Evolutionary conservation across 2,888 invertebrate genomes (phyloP), one percentile per base, ranked within the genome.

Genomic region (Cotesia congregata): DNA sequence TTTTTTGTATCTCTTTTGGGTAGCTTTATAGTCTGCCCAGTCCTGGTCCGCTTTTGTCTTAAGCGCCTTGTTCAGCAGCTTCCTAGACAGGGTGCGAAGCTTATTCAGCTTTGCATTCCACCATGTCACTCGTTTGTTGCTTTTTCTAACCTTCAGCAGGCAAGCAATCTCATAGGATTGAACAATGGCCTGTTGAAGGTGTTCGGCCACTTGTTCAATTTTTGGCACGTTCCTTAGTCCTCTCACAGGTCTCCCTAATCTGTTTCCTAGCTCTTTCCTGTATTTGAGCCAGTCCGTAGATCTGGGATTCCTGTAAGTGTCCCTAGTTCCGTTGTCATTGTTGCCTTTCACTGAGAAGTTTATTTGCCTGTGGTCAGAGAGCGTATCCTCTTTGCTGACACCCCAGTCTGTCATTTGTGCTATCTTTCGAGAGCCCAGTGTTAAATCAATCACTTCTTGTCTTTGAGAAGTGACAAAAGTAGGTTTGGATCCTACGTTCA

Each of bases 81-180:
- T 68, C 0, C 78, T 67, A 0, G 67, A 41, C 39, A 30, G 30
- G 30, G 30, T 3, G 30, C 30, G 30, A 30, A 30, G 30, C 30
- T 30, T 1, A 2, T 30, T 69, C 5, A 79, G 76, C 20, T 76
- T 15, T 0, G 39, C 6, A 40, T 76, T 79, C 79, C 79, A 80
- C 79, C 72, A 77, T 1, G 78, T 30, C 1, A 72, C 69, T 59
- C 9, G 68, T 50, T 69, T 65, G 1, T 62, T 50, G 17, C 41
- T 7, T 60, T 20, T 50, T 68, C 64, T 71, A 0, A 6, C 12
- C 50, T 67, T 61, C 3, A 17, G n/a, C 1, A 72, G 78, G 6
- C 75, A 81, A 40, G 68, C 74, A 1, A 39, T 41, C 15, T 77
- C 79, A 30, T 76, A 79, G 41, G 75, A 59, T n/a, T 40, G 12